Conservation (phyloP, 2,113 vertebrate genomes). For the Gobius niger region DNA sequence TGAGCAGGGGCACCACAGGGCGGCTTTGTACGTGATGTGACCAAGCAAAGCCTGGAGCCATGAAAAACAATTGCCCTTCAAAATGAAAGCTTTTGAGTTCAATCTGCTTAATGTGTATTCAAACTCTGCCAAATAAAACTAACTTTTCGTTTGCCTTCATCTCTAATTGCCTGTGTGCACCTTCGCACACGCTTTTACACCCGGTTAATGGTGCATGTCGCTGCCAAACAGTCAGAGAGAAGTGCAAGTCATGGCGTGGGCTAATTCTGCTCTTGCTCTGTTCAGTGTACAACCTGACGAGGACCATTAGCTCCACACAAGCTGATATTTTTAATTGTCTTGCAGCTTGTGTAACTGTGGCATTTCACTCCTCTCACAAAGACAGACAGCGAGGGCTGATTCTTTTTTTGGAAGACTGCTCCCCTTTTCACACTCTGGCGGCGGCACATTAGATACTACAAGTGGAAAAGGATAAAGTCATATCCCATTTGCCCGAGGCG, state of each 20-base stretch:
- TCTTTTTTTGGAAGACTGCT: constrained; percentile 1
- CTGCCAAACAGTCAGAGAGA: not conserved
- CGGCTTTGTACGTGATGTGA: no score
- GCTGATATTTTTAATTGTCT: constrained; percentile 5
- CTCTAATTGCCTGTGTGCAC: not conserved
- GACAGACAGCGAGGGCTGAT: constrained; percentile 5
- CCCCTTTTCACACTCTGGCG: not conserved
- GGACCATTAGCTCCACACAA: constrained; percentile 4
- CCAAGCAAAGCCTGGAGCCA: no score
- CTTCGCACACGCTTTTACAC: not conserved
- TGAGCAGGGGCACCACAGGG: no score
- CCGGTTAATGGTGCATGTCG: not conserved
- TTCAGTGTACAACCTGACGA: not conserved
- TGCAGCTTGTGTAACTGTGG: not conserved
- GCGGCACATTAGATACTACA: constrained; percentile 33
- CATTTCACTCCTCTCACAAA: constrained; percentile 2
- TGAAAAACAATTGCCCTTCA: not conserved
- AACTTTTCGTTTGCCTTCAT: not conserved
- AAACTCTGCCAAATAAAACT: not conserved
- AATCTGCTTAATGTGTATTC: not conserved
- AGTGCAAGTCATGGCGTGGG: not conserved
- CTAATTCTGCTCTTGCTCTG: not conserved
- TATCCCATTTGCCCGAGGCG: not conserved
- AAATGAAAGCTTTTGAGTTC: not conserved
- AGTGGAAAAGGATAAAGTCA: constrained; percentile 28